Base-by-base conservation (phyloP, 1,140 invertebrate species). In the Diorhabda carinulata region DNA sequence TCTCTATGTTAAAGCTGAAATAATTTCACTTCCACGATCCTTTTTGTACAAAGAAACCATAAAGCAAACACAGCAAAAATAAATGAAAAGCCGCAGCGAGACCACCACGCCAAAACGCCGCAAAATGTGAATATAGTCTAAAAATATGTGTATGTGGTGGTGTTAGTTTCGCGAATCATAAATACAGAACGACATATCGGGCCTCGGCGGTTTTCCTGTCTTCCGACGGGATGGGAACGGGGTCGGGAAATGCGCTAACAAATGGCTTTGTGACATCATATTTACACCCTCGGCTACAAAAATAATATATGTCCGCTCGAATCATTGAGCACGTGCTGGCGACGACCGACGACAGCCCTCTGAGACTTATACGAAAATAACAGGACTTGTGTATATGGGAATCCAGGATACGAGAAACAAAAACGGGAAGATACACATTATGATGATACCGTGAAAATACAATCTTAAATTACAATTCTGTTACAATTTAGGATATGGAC, bases 191-290 rank as follows among this genome's bases (percentile, higher is more conserved):
- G 78, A 79, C 78, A 79, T 76, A 78, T 79, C 77, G 78, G 78
- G 77, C 69, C 77, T 67, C 43, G 57, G 75, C 72, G 77, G 78
- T 79, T 79, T 80, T 80, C 78, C 77, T 78, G 78, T 70, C 74
- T 73, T 74, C 77, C 76, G 74, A 76, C 77, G 70, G 64, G 70
- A 41, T 66, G 75, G 74, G 77, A 75, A 76, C 77, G 70, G 64
- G 70, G 47, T 64, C 77, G 74, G 78, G 77, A 79, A 79, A 76
- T 74, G 77, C 71, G 77, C 78, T 79, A 80, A 81, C 79, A 80
- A 81, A 81, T 81, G 78, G 79, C 78, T 78, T 78, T 80, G 79
- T 79, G 79, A 81, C 79, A 80, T 81, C 78, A 81, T 81, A 81
- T 81, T 81, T 81, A 80, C 79, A 81, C 78, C 79, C 78, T 80